A percentile compares a stretch with the other conserved stretches of the same genome.
Evolutionary conservation across 1,140 invertebrate genomes (phyloP).

Genomic region (Lasioglossum albipes): DNA sequence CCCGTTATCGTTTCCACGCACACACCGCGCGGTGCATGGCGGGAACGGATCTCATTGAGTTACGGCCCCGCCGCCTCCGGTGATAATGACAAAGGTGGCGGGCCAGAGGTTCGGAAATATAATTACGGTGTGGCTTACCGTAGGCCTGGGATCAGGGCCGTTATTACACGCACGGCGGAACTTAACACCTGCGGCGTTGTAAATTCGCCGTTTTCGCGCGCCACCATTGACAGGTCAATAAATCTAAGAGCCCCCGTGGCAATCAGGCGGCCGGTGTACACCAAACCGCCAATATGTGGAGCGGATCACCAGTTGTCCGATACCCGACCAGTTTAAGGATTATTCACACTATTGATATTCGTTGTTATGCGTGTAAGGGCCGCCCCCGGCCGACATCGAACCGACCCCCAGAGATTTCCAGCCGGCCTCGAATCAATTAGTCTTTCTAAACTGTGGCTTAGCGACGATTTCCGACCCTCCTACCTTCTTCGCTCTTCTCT

Average conservation of each 20-base stretch:
- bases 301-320: conserved; percentile 59
- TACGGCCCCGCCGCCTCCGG: conserved; percentile 53
- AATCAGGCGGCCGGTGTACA: conserved; percentile 65
- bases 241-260: conserved; percentile 69
- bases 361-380: not conserved
- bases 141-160: conserved; percentile 59
- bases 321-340: conserved; percentile 54
- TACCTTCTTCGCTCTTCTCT: no score
- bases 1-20: conserved; percentile 28
- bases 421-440: conserved; percentile 23
- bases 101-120: conserved; percentile 64
- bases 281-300: conserved; percentile 61
- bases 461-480: no score
- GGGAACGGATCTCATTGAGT: conserved; percentile 61
- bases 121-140: conserved; percentile 72
- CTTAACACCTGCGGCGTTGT: conserved; percentile 76
- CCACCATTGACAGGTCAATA: conserved; percentile 75
- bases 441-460: not conserved
- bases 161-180: conserved; percentile 69
- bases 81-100: conserved; percentile 69
- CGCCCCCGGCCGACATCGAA: not conserved
- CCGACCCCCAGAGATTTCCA: not conserved
- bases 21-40: not conserved
- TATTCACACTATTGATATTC: conserved; percentile 42
- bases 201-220: conserved; percentile 73